Conservation (phyloP, 2,113 vertebrate species). For the Oncorhynchus kisutch region DNA sequence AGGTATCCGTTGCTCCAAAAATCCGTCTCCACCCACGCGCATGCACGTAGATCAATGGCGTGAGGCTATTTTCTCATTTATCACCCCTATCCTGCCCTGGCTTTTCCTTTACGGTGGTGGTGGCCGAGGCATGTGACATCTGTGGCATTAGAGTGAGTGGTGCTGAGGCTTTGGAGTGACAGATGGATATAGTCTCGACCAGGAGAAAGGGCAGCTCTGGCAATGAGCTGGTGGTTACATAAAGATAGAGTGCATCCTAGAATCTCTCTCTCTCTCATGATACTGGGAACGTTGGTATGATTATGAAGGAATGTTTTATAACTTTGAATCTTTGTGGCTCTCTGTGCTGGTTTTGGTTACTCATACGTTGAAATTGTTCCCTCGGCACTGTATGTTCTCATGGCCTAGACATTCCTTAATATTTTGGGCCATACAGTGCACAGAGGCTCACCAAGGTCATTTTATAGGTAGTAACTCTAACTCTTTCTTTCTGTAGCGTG, state of each 20-base stretch:
- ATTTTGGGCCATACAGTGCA: no score
- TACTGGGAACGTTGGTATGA: background rate
- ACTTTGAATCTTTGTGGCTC: background rate
- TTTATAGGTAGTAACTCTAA: background rate
- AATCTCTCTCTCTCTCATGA: constrained; percentile 7
- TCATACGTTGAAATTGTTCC: no score
- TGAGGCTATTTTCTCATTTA: no score
- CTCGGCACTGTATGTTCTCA: no score
- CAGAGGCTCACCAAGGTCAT: background rate
- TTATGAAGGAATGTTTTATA: background rate
- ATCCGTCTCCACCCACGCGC: no score
- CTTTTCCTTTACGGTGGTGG: no score
- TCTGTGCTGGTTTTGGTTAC: no score
- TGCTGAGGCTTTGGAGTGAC: constrained; percentile 40
- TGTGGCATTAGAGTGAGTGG: background rate
- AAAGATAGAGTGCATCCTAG: constrained; percentile 30
- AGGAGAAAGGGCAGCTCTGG: constrained; percentile 30
- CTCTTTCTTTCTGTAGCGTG: constrained; percentile 67
- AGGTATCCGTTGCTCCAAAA: no score
- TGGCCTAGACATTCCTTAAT: no score
- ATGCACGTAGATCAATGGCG: no score
- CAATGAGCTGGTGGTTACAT: background rate
- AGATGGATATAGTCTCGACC: constrained; percentile 48
- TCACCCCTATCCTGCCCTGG: no score
- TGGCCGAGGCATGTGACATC: background rate